Evolutionary conservation across 2,113 vertebrate species (phyloP).

Genomic region (Phoxinus phoxinus): DNA sequence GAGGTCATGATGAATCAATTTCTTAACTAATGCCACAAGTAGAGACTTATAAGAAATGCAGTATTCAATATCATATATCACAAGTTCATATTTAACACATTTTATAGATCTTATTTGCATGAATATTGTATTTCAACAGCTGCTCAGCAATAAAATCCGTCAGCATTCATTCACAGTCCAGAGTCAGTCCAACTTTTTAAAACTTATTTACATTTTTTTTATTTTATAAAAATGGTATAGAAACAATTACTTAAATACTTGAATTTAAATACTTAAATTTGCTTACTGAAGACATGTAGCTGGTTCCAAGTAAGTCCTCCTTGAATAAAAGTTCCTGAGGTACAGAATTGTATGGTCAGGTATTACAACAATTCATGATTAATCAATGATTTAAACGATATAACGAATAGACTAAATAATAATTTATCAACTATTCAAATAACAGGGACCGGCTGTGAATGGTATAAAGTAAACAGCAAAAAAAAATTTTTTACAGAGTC

Average conservation of each 20-base stretch:
- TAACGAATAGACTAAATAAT: background rate
- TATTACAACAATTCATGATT: background rate
- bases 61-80: too few species aligned
- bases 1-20: background rate
- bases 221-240: too few species aligned
- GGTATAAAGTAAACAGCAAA: background rate
- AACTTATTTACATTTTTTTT: too few species aligned
- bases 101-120: conserved; percentile 1
- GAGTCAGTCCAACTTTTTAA: background rate
- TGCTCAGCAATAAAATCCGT: background rate
- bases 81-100: background rate
- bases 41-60: background rate
- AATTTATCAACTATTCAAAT: background rate
- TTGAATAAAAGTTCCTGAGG: background rate
- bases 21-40: background rate
- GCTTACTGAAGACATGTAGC: background rate
- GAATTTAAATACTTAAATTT: background rate
- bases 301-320: too few species aligned
- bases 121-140: background rate
- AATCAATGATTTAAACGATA: background rate
- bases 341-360: background rate
- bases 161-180: background rate
- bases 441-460: background rate
- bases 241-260: background rate
- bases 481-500: background rate